phyloP scores from a whole-genome alignment of 2,113 vertebrate species.

The Prinia subflava region DNA sequence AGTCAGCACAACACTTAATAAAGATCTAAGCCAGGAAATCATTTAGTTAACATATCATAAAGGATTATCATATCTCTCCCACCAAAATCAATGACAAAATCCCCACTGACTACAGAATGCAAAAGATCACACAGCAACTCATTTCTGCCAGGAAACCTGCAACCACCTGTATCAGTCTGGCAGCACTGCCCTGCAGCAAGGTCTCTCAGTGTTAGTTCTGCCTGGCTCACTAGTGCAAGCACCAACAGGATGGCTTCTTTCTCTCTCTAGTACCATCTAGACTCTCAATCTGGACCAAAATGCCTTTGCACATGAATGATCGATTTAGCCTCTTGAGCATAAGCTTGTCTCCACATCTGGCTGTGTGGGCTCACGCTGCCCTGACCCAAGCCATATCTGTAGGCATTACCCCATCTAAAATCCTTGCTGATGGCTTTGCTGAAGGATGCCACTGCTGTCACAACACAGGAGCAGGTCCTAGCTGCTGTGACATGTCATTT shows the following conservation, averaged over 20 bases:
- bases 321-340: not conserved
- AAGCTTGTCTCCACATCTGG: not conserved
- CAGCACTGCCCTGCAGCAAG: not conserved
- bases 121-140: not conserved
- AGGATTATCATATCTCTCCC: not conserved
- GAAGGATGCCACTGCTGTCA: slow-evolving; percentile 61
- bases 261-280: not conserved
- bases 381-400: not conserved
- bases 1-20: not conserved
- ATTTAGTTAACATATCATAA: not conserved
- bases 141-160: not conserved
- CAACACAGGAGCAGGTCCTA: slow-evolving; percentile 39
- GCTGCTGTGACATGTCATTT: slow-evolving; percentile 66
- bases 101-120: not conserved
- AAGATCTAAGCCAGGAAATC: not conserved
- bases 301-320: not conserved
- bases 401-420: not conserved
- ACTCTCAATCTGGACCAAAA: not conserved
- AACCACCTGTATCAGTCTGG: not conserved
- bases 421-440: not conserved
- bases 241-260: not conserved
- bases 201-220: not conserved
- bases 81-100: not conserved
- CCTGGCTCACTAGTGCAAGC: not conserved
- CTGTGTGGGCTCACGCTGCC: not conserved